Evolutionary conservation across 2,888 invertebrate genomes (phyloP), one percentile per base, ranked within the genome.

Genomic region (Ypsolopha sequella): DNA sequence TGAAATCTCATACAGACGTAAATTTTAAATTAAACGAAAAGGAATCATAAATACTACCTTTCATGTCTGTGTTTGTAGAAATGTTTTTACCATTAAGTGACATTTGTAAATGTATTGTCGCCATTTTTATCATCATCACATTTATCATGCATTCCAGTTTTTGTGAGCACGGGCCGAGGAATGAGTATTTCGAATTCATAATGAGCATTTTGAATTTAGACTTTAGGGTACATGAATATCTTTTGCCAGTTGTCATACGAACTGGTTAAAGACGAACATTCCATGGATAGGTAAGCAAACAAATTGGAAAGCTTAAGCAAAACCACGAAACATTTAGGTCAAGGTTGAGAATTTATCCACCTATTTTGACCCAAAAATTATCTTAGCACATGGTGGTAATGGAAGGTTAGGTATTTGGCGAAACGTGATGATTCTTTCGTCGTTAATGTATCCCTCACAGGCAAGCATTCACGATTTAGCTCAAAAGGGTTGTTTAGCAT

Each of bases 401-500:
- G 81, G 76, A 73, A 73, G 68, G 82, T 82, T 82, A 82, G 76
- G 67, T 73, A 74, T 73, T 36, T 76, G 79, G 79, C 78, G 81
- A 77, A 73, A 81, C 81, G 72, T 82, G 85, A 80, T 82, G 80
- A 68, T 76, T 80, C 76, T 74, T 77, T 81, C 82, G 82, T 81
- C 84, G 84, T 85, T 85, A 85, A 82, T 78, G 84, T 85, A 85
- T 84, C 79, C 84, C 79, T 84, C 82, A 85, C 84, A 85, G 84
- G 85, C 86, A 86, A 86, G 86, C 86, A 85, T 85, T 86, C 85
- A 85, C 84, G 81, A 78, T 85, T 81, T 86, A 86, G 84, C 84
- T 85, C 85, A 86, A 85, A 86, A 84, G 80, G 85, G 80, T 76
- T 85, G 77, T 81, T 80, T 85, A 85, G 85, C 85, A 84, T 85